These are phyloP conservation scores for Pteria penguin DNA, from an alignment of 2,888 invertebrate species.

Conservation along the genomic window DNA sequence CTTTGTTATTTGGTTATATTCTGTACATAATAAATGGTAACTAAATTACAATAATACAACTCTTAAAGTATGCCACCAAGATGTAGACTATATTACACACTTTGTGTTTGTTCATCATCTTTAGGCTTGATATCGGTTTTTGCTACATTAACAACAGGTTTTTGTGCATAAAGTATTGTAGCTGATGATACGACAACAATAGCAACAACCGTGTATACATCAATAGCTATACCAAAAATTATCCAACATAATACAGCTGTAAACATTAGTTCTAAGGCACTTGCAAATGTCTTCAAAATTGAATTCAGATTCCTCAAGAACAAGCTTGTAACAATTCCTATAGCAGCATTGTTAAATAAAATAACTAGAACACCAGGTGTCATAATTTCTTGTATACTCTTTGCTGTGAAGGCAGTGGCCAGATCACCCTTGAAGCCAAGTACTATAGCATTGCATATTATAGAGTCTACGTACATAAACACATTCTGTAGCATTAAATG, in stretches of 20 bases:
- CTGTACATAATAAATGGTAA: too few relatives aligned
- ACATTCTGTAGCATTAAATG: constrained; percentile 96
- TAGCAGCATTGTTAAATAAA: constrained; percentile 92
- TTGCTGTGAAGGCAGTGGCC: constrained; percentile 83
- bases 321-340: constrained; percentile 96
- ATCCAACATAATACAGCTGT: constrained; percentile 92
- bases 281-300: constrained; percentile 96
- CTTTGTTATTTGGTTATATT: too few relatives aligned
- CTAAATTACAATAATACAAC: too few relatives aligned
- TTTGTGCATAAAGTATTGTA: constrained; percentile 92
- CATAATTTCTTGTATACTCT: constrained; percentile 75
- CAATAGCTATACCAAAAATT: constrained; percentile 91
- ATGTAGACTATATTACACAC: too few relatives aligned
- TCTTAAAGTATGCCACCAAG: too few relatives aligned
- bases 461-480: constrained; percentile 96
- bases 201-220: constrained; percentile 89
- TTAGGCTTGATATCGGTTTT: constrained; percentile 36
- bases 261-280: constrained; percentile 93
- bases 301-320: constrained; percentile 96
- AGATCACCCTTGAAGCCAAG: constrained; percentile 86
- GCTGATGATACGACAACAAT: constrained; percentile 91
- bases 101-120: background rate
- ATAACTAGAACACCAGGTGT: constrained; percentile 87
- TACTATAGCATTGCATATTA: constrained; percentile 91
- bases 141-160: constrained; percentile 86